Percentiles rank a stretch among this genome's conserved stretches.
phyloP scores from a whole-genome alignment of 92 coral and sea anemone genomes.

The Palythoa heliodiscus region DNA sequence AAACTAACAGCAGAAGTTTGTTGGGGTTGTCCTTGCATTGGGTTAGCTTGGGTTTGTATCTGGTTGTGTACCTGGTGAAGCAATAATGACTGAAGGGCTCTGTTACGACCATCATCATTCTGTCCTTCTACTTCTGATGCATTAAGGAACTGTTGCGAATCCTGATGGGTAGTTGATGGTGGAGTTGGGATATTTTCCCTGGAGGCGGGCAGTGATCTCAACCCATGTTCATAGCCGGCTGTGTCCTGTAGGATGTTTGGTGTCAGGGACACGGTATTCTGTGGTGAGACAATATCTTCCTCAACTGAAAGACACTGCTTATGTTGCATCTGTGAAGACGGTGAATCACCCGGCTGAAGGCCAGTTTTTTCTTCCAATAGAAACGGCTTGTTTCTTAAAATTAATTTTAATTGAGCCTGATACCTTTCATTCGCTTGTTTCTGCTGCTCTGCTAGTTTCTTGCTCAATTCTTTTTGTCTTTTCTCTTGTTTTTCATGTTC shows the following conservation, averaged over 20 bases:
- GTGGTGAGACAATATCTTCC: not conserved
- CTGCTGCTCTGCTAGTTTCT: slow-evolving; percentile 57
- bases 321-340: not conserved
- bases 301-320: not conserved
- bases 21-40: not conserved
- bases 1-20: not conserved
- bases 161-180: not conserved
- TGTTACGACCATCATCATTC: not conserved
- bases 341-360: not conserved
- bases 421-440: slow-evolving; percentile 60
- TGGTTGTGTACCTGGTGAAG: not conserved
- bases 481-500: slow-evolving; percentile 71
- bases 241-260: not conserved
- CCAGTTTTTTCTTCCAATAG: not conserved
- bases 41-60: not conserved
- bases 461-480: slow-evolving; percentile 61
- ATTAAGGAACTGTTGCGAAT: slow-evolving; percentile 1
- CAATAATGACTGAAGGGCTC: not conserved
- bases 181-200: not conserved
- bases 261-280: not conserved
- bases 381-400: slow-evolving; percentile 41
- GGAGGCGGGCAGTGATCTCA: not conserved
- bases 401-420: slow-evolving; percentile 55
- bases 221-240: not conserved
- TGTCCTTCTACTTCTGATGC: not conserved